A percentile compares a stretch with the other conserved stretches of the same genome.
These are phyloP conservation scores for Stenchaetothrips biformis DNA, from an alignment of 2,888 invertebrate species.

Conservation along the genomic window DNA sequence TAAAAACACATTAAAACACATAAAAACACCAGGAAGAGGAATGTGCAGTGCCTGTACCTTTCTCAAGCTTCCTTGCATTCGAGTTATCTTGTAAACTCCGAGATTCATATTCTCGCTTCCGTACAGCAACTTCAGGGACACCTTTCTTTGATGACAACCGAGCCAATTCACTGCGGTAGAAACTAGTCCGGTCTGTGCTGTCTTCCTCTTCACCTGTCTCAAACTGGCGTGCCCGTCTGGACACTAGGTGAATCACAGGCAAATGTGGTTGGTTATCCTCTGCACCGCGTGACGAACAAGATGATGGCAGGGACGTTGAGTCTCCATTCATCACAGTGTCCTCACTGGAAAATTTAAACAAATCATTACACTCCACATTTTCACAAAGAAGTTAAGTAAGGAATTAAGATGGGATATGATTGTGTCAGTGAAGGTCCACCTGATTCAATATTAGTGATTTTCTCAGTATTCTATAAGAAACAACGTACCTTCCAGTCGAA, in stretches of 20 bases:
- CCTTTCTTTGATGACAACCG: conserved; percentile 61
- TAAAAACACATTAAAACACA: conserved; percentile 28
- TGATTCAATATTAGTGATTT: too few species aligned
- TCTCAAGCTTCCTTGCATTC: not conserved
- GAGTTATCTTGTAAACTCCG: not conserved
- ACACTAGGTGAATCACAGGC: conserved; percentile 58
- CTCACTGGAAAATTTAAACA: conserved; percentile 7
- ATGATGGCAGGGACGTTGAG: conserved; percentile 29
- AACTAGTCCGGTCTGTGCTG: conserved; percentile 59
- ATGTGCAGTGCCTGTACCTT: not conserved
- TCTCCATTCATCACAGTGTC: conserved; percentile 27
- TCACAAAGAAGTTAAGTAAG: not conserved
- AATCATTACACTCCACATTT: not conserved
- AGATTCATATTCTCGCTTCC: conserved; percentile 65
- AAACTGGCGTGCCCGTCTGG: conserved; percentile 67
- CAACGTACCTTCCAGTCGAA: conserved; percentile 4
- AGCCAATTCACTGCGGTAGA: conserved; percentile 58
- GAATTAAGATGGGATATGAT: too few species aligned
- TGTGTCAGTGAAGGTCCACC: too few species aligned
- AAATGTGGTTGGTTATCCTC: conserved; percentile 39
- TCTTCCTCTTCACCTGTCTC: conserved; percentile 57
- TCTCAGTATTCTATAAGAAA: not conserved
- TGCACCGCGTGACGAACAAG: conserved; percentile 24
- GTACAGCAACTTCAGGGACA: conserved; percentile 68
- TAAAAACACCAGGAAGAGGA: not conserved